Evolutionary conservation across 2,888 invertebrate genomes (phyloP), one percentile per base, ranked within the genome.

Genomic region (Rotaria magnacalcarata): DNA sequence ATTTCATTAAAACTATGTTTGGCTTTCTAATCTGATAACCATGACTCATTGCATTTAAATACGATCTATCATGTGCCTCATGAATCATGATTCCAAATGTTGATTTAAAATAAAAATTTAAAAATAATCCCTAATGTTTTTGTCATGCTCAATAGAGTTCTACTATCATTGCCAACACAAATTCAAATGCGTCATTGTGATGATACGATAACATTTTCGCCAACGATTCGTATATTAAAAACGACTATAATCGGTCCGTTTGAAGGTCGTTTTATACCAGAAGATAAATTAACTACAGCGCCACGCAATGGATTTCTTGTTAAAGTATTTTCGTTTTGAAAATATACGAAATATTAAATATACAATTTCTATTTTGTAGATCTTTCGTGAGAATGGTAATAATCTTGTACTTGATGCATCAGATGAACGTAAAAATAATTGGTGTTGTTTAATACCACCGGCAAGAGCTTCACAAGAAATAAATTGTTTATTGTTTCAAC

Each of bases 351-450:
- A 11, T 47, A 47, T 47, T 47, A 11, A 47, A 47, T 11, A 47
- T 10, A 10, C 7, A 47, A 47, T 0, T 16, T 43, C 16, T 67
- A 8, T 6, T 24, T 47, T 8, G 24, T 80, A 80, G 80, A 80
- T 80, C 6, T 80, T 80, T 80, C 80, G 80, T 80, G 43, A 43
- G n/a, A 43, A 80, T n/a, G 80, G 80, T n/a, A 80, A 80, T 47
- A 80, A 80, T 80, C 47, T 80, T 80, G 80, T 80, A 47, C n/a
- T 80, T 19, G 80, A 80, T 80, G 80, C 80, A 80, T 21, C n/a
- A n/a, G 80, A 80, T n/a, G 80, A 80, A 80, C 80, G 80, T 7
- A 80, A 47, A 47, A 47, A 47, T 14, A 80, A 80, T 47, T 80
- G 80, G 80, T 80, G 80, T 47, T 47, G 47, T 47, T n/a, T 80